phyloP scores from a whole-genome alignment of 2,113 vertebrate species.

The Phalacrocorax aristotelis region DNA sequence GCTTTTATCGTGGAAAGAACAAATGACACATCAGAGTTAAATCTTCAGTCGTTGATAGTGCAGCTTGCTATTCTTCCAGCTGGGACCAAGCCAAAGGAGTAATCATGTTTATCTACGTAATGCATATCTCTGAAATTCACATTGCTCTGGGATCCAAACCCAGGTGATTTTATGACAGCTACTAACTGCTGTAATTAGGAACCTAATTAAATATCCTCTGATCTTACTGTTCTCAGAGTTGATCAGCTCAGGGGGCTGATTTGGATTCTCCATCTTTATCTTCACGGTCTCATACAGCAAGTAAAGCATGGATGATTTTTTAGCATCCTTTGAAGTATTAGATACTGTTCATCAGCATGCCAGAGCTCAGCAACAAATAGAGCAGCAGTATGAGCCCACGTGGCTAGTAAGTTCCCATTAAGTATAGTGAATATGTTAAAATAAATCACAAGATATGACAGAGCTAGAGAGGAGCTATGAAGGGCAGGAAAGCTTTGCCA shows the following conservation, averaged over 20 bases:
- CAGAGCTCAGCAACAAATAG: neutral
- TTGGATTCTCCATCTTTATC: neutral
- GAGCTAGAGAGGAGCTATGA: neutral
- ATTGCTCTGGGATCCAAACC: neutral
- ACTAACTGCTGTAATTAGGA: conserved; percentile 23
- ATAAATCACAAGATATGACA: neutral
- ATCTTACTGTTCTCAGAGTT: neutral
- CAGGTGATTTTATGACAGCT: conserved; percentile 4
- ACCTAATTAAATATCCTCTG: conserved; percentile 18
- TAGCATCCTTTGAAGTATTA: neutral
- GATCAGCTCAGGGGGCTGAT: neutral
- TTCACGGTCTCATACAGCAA: neutral
- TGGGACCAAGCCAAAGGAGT: conserved; percentile 16
- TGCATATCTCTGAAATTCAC: neutral
- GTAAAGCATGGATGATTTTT: neutral
- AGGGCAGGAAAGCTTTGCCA: neutral
- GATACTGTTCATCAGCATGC: neutral
- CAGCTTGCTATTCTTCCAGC: neutral
- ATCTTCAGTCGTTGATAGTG: neutral
- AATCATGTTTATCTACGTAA: neutral
- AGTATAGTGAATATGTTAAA: neutral
- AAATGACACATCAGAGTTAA: neutral
- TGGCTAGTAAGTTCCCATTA: neutral
- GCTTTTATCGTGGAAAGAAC: neutral
- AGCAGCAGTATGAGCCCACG: neutral